Base-by-base conservation (phyloP, 2,113 vertebrate genomes). In the Manacus vitellinus region DNA sequence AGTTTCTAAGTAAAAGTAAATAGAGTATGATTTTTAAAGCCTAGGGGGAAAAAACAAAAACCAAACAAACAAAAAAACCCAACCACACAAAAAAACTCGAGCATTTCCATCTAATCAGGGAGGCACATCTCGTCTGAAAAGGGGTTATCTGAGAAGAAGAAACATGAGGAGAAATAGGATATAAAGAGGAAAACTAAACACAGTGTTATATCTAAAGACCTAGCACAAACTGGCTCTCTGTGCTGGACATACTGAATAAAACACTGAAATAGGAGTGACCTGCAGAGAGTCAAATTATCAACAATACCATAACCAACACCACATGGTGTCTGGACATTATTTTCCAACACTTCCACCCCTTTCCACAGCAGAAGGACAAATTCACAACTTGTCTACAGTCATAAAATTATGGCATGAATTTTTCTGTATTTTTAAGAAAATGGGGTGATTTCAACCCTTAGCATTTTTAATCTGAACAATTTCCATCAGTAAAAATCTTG, bases 121-220 rank as follows among this genome's bases (percentile, higher is more conserved):
- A 25, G 16, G 46, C 9, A 88, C 8, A 78, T 31, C 4, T 3
- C 28, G 23, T 54, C 21, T 35, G 31, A 68, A n/a, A 87, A 70
- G 27, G 21, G 16, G 18, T 43, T 68, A 41, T 31, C 10, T 13
- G 56, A 49, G 52, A 74, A 59, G 19, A 71, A 70, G 4, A 88
- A 85, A 71, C 3, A 27, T 11, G 6, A 82, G 23, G 35, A 55
- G 73, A 92, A 80, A 63, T 1, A 52, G 27, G 10, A 44, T 47
- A 71, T 24, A 83, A 72, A 89, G 47, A 73, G 14, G 15, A 52
- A 87, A 80, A 88, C 27, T 2, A 55, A 62, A 81, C 9, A 58
- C 3, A 63, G 59, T 30, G 5, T 11, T 55, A 31, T 7, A 2
- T 37, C 24, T 62, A 83, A 41, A 70, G 0, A 0, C 7, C 10